A percentile compares a stretch with the other conserved stretches of the same genome.
Evolutionary conservation across 2,888 invertebrate genomes (phyloP).

Genomic region (Crossocerus cetratus): DNA sequence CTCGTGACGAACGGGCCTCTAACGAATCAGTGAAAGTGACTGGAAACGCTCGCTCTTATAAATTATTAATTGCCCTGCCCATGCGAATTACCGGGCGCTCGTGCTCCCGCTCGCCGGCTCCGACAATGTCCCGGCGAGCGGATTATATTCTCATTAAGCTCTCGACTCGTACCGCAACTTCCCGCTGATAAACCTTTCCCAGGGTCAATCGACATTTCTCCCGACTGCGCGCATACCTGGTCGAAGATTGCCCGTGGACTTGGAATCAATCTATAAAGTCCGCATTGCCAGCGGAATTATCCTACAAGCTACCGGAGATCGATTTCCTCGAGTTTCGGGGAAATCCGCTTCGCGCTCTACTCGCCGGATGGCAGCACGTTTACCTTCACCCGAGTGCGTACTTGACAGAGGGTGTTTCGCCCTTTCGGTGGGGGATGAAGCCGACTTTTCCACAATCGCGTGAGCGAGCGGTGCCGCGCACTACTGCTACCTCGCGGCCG

Average conservation of each 20-base stretch:
- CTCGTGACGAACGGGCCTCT: not conserved
- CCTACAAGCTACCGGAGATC: too few species aligned
- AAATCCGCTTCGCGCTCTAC: not conserved
- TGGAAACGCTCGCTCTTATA: not conserved
- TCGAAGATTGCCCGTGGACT: too few species aligned
- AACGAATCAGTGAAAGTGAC: conserved; percentile 5
- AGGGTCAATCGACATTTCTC: too few species aligned
- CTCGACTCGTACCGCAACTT: not conserved
- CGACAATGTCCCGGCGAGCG: not conserved
- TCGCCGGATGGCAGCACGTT: conserved; percentile 49
- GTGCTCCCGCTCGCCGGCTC: not conserved
- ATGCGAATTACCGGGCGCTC: not conserved
- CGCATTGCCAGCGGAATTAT: too few species aligned
- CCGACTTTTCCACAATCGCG: conserved; percentile 14
- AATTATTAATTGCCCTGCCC: conserved; percentile 1
- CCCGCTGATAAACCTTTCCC: too few species aligned
- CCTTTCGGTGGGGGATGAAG: conserved; percentile 13
- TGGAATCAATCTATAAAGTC: too few species aligned
- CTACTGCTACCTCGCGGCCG: conserved; percentile 64
- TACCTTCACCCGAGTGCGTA: conserved; percentile 9
- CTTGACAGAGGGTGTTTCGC: conserved; percentile 7
- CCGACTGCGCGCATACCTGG: not conserved
- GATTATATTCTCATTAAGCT: not conserved
- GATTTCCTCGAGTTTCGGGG: too few species aligned
- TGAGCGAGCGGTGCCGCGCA: conserved; percentile 50